Evolutionary conservation across 2,113 vertebrate genomes (phyloP).

Genomic region (Mixornis gularis): DNA sequence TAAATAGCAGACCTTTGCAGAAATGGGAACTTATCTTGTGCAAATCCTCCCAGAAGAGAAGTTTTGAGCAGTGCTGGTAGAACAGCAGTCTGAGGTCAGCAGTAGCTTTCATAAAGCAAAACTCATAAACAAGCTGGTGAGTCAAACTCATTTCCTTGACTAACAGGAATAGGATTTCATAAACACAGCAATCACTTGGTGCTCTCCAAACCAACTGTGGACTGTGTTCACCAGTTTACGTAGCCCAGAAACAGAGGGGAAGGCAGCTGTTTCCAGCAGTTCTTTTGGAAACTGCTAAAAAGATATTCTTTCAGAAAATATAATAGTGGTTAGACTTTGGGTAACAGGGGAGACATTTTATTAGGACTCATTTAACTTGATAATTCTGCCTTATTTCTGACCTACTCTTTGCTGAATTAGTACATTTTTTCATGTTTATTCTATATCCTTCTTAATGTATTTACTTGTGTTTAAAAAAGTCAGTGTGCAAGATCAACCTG

Average conservation of each 20-base stretch:
- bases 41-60: neutral
- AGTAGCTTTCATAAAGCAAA: conserved; percentile 24
- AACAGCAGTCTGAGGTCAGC: neutral
- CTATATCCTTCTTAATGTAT: neutral
- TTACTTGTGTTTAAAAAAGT: neutral
- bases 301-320: neutral
- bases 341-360: neutral
- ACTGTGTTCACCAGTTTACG: fast-evolving
- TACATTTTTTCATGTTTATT: neutral
- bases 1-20: neutral
- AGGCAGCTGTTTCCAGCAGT: neutral
- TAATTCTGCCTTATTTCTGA: neutral
- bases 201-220: neutral
- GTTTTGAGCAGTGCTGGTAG: neutral
- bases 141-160: conserved; percentile 56
- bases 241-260: neutral
- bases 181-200: conserved; percentile 18
- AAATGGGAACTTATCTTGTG: neutral
- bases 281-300: neutral
- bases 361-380: neutral
- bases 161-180: conserved; percentile 56
- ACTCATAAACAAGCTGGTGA: conserved; percentile 39
- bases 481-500: neutral
- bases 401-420: neutral
- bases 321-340: neutral